Evolutionary conservation across 2,797 vertebrate species (phyloP).

Genomic region (Gephyroberyx darwinii): DNA sequence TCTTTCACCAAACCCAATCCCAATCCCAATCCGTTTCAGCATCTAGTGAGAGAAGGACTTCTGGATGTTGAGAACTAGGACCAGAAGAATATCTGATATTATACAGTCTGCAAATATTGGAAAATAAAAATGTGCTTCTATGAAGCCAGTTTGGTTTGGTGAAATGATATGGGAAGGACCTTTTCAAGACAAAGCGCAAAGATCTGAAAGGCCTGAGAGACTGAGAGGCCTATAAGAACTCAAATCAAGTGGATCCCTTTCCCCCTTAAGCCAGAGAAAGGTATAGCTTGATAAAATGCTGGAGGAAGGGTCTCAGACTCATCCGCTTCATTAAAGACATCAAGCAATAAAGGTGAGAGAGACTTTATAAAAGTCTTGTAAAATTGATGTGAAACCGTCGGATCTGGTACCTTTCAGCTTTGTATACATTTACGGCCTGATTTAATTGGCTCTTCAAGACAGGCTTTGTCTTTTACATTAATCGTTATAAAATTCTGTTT

Average conservation of each 20-base stretch:
- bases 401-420: not conserved
- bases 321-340: no score
- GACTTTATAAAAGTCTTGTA: constrained; percentile 23
- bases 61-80: not conserved
- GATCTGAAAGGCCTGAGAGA: constrained; percentile 13
- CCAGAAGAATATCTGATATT: constrained; percentile 14
- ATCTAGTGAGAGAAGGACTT: constrained; percentile 33
- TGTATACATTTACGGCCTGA: no score
- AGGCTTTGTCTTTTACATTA: no score
- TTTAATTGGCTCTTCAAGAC: no score
- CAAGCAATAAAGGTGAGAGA: no score
- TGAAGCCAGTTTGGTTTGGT: not conserved
- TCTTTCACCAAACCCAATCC: constrained; percentile 36
- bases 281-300: constrained; percentile 38
- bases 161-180: not conserved
- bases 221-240: constrained; percentile 18
- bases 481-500: no score
- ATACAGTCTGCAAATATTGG: constrained; percentile 2
- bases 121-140: constrained; percentile 6
- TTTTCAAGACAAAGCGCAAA: constrained; percentile 19
- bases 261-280: constrained; percentile 35
- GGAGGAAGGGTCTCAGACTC: not conserved
- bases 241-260: constrained; percentile 16
- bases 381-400: constrained; percentile 48
- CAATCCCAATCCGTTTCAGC: constrained; percentile 23